Base-by-base conservation (phyloP, 2,113 vertebrate genomes). In the Phalacrocorax brasilianus region DNA sequence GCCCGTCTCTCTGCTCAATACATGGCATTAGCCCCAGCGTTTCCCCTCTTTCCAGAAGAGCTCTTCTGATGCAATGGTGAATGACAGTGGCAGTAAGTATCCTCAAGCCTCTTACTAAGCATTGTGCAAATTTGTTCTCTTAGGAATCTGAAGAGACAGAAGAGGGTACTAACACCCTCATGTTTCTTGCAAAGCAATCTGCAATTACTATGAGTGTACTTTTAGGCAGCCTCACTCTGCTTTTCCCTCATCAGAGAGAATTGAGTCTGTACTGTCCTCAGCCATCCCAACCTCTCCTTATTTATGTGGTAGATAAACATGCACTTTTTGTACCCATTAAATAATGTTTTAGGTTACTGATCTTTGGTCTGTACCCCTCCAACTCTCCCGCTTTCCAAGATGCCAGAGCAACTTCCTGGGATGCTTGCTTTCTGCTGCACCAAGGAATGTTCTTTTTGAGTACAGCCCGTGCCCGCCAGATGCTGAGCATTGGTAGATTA, bases 171-270 rank as follows among this genome's bases (percentile, higher is more conserved):
- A 33, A 49, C 53, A 45, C 20, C 18, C 15, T 59, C 12, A 2
- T 17, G 33, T 50, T 80, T 80, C 72, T 84, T 24, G 2, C 3
- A 44, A 70, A 32, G 59, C 42, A 70, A 30, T 49, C 12, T 65
- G 11, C 27, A 44, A 50, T 30, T 78, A 18, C n/a, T 2, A 1
- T 9, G 52, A 28, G 23, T 38, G 28, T 47, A 9, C 82, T 72
- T 74, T 55, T 23, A 33, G n/a, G 52, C 38, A 85, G 14, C 30
- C 35, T 42, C 8, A 2, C 35, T 53, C 70, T 61, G 19, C 33
- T 77, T 77, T 92, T 71, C 49, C 24, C 50, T 55, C 65, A 91
- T 82, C 61, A 89, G 72, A 84, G 61, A 76, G 35, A 81, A 80
- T 22, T 63, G 79, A 77, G 72, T 27, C 38, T 81, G 23, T 38